A percentile compares a stretch with the other conserved stretches of the same genome.
These are phyloP conservation scores for Aquatica leii DNA, from an alignment of 2,888 invertebrate genomes.

Conservation along the genomic window DNA sequence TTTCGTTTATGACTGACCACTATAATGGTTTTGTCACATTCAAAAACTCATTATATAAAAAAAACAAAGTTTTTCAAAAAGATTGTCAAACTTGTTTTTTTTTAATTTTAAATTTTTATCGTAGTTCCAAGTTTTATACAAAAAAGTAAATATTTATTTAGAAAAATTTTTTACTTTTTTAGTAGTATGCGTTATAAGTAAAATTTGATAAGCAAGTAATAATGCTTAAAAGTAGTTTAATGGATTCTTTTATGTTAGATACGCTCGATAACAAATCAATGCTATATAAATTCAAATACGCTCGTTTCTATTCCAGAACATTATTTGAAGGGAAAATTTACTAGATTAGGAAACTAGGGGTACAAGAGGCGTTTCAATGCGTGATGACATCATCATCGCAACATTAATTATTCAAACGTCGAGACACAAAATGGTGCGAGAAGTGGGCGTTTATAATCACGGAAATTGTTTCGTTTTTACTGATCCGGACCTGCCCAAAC, in stretches of 20 bases:
- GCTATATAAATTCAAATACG: slow-evolving; percentile 43
- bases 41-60: too few species aligned
- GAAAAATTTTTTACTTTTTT: too few species aligned
- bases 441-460: slow-evolving; percentile 33
- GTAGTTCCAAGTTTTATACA: too few species aligned
- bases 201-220: too few species aligned
- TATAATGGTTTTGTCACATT: too few species aligned
- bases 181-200: too few species aligned
- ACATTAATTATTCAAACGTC: slow-evolving; percentile 39
- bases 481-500: slow-evolving; percentile 32
- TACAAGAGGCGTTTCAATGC: slow-evolving; percentile 39
- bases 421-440: slow-evolving; percentile 30
- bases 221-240: neutral
- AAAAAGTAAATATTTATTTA: too few species aligned
- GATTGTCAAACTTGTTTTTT: too few species aligned
- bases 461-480: slow-evolving; percentile 37
- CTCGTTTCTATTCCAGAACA: slow-evolving; percentile 42
- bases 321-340: slow-evolving; percentile 39
- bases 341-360: slow-evolving; percentile 37
- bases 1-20: too few species aligned
- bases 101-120: too few species aligned
- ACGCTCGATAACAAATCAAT: slow-evolving; percentile 41
- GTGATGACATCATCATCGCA: slow-evolving; percentile 39
- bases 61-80: too few species aligned
- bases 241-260: slow-evolving; percentile 8